These are phyloP conservation scores for Gopherus flavomarginatus DNA, from an alignment of 2,113 vertebrate genomes.

Conservation along the genomic window DNA sequence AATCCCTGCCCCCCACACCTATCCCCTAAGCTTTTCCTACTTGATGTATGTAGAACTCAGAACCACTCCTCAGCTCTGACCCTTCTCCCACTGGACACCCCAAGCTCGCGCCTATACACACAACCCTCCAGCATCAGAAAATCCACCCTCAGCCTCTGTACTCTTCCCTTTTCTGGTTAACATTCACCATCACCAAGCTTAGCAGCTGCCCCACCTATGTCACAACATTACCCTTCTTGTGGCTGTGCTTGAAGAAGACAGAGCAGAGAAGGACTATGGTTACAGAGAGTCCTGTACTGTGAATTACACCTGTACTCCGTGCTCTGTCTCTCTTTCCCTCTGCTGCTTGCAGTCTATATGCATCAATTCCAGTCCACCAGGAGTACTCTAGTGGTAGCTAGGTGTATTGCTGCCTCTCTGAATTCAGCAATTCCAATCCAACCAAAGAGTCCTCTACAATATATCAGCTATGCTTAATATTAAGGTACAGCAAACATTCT, in stretches of 20 bases:
- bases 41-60: not conserved
- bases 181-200: not conserved
- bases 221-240: not conserved
- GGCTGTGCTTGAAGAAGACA: not conserved
- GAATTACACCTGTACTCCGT: not conserved
- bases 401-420: not conserved
- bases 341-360: not conserved
- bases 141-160: accelerated
- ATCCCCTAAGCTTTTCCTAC: not conserved
- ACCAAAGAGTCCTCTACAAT: not conserved
- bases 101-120: not conserved
- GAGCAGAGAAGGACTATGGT: not conserved
- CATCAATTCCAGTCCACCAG: accelerated
- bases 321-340: not conserved
- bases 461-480: not conserved
- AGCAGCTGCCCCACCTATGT: not conserved
- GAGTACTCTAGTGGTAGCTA: not conserved
- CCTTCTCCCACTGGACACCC: not conserved
- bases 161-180: accelerated
- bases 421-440: not conserved
- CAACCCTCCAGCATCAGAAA: not conserved
- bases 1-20: not conserved
- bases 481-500: not conserved
- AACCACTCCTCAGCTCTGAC: not conserved
- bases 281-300: not conserved